Evolutionary conservation across 37 sponge, comb jelly and placozoan species (phyloP).

Genomic region (Beroe forskalii): DNA sequence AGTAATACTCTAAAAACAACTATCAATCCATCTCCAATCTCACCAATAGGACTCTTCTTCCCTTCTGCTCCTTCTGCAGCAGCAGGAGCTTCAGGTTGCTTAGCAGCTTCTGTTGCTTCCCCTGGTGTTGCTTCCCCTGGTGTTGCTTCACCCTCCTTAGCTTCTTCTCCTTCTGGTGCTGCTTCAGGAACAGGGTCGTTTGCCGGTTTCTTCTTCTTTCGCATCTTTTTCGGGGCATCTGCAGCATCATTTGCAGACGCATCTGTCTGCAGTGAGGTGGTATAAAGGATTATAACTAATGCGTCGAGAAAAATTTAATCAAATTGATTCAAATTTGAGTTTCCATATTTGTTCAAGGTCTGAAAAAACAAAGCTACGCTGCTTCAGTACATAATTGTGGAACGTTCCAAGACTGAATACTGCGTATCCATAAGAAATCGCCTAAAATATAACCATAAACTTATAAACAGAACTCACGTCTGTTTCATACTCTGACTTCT

Average conservation of each 20-base stretch:
- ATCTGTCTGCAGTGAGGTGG: background rate
- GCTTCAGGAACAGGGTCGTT: background rate
- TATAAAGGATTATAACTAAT: too few species aligned
- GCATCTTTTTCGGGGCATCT: background rate
- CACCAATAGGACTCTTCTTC: slow-evolving; percentile 50
- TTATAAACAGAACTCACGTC: slow-evolving; percentile 24
- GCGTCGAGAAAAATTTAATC: too few species aligned
- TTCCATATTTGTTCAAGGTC: too few species aligned
- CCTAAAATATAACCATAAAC: too few species aligned
- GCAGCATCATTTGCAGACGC: background rate
- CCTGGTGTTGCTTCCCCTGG: slow-evolving; percentile 27
- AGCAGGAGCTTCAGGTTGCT: background rate
- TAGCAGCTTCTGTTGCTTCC: slow-evolving; percentile 21
- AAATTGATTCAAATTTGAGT: too few species aligned
- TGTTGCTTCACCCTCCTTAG: slow-evolving; percentile 4
- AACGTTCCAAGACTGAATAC: too few species aligned
- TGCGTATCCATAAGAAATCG: too few species aligned
- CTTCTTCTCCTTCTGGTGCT: slow-evolving; percentile 12
- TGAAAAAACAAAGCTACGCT: too few species aligned
- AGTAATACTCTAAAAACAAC: background rate
- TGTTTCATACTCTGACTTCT: slow-evolving; percentile 33
- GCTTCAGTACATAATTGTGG: too few species aligned
- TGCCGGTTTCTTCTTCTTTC: background rate
- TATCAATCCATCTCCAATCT: background rate
- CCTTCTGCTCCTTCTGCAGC: background rate